A percentile compares a stretch with the other conserved stretches of the same genome.
Conservation (phyloP, 2,888 invertebrate species). For the Andrena marginata region DNA sequence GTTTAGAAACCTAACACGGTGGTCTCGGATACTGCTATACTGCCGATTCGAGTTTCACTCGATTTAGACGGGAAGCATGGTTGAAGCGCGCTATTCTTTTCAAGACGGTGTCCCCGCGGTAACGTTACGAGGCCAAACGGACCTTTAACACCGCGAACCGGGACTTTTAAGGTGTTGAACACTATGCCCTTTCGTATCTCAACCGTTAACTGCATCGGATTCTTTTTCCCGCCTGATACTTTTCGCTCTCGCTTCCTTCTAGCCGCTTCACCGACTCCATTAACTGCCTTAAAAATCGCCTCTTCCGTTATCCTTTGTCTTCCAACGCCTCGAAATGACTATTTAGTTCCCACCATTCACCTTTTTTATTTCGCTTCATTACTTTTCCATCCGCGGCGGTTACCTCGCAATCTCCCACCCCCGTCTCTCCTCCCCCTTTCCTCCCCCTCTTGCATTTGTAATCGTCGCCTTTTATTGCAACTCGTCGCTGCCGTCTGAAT, state of each 20-base stretch:
- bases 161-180: constrained; percentile 60
- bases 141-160: constrained; percentile 29
- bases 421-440: neutral
- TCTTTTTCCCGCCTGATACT: constrained; percentile 50
- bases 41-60: neutral
- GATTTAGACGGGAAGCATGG: constrained; percentile 15
- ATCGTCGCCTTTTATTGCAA: constrained; percentile 6
- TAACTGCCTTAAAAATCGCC: constrained; percentile 67
- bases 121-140: constrained; percentile 16
- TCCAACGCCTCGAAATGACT: constrained; percentile 65
- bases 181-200: constrained; percentile 65
- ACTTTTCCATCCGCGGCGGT: constrained; percentile 58
- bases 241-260: constrained; percentile 40
- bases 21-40: neutral
- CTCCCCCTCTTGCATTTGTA: neutral
- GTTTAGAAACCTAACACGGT: neutral
- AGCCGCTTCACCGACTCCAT: constrained; percentile 61
- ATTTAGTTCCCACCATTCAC: constrained; percentile 68
- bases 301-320: constrained; percentile 75
- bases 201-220: constrained; percentile 69
- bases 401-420: constrained; percentile 32
- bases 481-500: neutral
- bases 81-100: neutral
- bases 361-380: constrained; percentile 66
- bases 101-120: constrained; percentile 1